Conservation (phyloP, 2,888 invertebrate genomes). For the Quadriops clusia region DNA sequence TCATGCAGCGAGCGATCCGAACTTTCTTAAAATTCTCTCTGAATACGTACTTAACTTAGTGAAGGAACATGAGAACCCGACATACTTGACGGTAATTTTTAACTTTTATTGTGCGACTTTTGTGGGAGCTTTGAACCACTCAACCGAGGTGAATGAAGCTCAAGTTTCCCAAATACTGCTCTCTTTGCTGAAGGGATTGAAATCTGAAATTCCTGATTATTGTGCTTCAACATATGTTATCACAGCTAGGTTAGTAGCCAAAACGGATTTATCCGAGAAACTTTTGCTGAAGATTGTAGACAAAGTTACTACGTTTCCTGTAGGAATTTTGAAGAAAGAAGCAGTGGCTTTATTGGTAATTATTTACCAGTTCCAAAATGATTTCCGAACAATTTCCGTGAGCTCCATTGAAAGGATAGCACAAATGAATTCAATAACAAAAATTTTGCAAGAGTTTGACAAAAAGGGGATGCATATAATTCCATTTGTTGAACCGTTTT, state of each 20-base stretch:
- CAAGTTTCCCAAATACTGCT: slow-evolving; percentile 60
- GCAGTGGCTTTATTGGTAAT: slow-evolving; percentile 54
- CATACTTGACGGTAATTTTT: slow-evolving; percentile 55
- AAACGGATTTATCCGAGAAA: slow-evolving; percentile 45
- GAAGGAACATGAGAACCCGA: slow-evolving; percentile 46
- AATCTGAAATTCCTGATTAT: slow-evolving; percentile 56
- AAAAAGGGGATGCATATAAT: slow-evolving; percentile 44
- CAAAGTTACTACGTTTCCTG: slow-evolving; percentile 42
- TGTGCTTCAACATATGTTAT: slow-evolving; percentile 64
- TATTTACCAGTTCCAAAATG: slow-evolving; percentile 54
- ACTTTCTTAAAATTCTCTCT: slow-evolving; percentile 52
- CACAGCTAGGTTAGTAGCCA: slow-evolving; percentile 54
- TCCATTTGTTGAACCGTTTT: slow-evolving; percentile 45
- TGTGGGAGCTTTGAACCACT: slow-evolving; percentile 55
- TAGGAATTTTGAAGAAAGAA: slow-evolving; percentile 46
- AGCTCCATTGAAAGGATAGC: slow-evolving; percentile 42
- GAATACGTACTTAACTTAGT: slow-evolving; percentile 46
- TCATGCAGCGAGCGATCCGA: slow-evolving; percentile 52
- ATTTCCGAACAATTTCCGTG: slow-evolving; percentile 39
- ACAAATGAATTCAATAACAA: slow-evolving; percentile 37
- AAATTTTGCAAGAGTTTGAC: slow-evolving; percentile 42
- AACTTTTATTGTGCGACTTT: slow-evolving; percentile 71
- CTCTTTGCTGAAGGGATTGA: slow-evolving; percentile 57
- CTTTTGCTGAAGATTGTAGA: slow-evolving; percentile 49
- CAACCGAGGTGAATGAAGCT: slow-evolving; percentile 40